Percentiles rank a stretch among this genome's conserved stretches.
phyloP scores from a whole-genome alignment of 2,113 vertebrate genomes.

The Calidris pugnax region DNA sequence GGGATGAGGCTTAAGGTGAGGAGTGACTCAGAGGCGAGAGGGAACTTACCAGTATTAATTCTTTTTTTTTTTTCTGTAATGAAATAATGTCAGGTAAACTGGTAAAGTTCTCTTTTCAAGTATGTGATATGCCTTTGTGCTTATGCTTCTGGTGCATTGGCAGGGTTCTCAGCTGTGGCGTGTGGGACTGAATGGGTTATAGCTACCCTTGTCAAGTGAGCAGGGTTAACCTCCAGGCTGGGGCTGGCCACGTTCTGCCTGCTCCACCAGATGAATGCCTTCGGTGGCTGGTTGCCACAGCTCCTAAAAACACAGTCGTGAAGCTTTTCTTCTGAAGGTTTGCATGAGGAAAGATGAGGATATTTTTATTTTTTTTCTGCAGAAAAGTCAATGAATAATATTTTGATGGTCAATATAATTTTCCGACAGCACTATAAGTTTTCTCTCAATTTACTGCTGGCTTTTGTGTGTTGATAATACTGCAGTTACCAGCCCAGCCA shows the following conservation, averaged over 20 bases:
- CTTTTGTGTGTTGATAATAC: background rate
- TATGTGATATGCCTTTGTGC: background rate
- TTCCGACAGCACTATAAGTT: background rate
- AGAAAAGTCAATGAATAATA: background rate
- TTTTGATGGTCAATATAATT: background rate
- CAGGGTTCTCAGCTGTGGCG: rapidly evolving
- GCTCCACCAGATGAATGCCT: background rate
- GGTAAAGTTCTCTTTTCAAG: background rate
- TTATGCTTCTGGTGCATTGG: rapidly evolving
- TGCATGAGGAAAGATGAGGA: background rate
- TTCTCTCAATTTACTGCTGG: background rate
- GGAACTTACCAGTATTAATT: background rate
- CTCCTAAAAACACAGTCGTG: background rate
- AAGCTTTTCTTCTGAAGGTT: background rate
- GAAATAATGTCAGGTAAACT: background rate
- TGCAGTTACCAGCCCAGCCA: background rate
- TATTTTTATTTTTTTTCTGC: background rate
- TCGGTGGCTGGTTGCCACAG: rapidly evolving
- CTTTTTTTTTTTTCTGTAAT: too few relatives aligned
- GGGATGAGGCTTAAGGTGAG: background rate
- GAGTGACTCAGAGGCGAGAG: background rate
- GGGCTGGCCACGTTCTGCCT: background rate
- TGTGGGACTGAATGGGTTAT: background rate
- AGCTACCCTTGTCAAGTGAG: background rate
- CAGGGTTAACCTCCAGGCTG: background rate